Conservation (phyloP, 2,797 vertebrate species). For the Melanotaenia boesemani region DNA sequence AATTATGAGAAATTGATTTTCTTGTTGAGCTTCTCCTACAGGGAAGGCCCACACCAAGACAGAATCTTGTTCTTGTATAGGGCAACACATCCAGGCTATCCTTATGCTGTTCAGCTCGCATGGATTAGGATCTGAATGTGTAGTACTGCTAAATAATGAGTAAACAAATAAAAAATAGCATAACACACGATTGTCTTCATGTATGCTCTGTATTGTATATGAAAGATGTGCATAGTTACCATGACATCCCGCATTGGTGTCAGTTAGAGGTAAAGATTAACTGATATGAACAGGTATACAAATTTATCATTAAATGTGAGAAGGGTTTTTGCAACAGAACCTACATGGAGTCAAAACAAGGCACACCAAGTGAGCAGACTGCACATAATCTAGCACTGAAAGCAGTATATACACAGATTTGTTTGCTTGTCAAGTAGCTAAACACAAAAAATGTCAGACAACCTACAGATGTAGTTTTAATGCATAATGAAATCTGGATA, state of each 20-base stretch:
- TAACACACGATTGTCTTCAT: neutral
- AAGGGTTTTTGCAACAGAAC: too few species aligned
- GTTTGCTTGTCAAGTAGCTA: too few species aligned
- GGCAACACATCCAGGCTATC: slow-evolving; percentile 54
- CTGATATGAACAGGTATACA: neutral
- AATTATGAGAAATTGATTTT: slow-evolving; percentile 75
- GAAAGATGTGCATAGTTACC: neutral
- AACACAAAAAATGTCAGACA: too few species aligned
- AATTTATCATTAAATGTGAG: neutral
- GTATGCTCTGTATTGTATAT: neutral
- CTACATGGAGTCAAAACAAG: too few species aligned
- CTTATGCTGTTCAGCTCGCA: slow-evolving; percentile 42
- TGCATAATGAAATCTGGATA: too few species aligned
- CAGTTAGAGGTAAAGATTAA: neutral
- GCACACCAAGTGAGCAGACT: too few species aligned
- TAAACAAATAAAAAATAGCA: neutral
- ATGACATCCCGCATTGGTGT: neutral
- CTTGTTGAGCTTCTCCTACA: slow-evolving; percentile 52
- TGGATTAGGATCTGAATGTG: slow-evolving; percentile 59
- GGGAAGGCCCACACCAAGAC: slow-evolving; percentile 52
- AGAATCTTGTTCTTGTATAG: slow-evolving; percentile 44
- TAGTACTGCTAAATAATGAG: slow-evolving; percentile 37
- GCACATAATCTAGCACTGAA: too few species aligned
- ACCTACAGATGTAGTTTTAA: too few species aligned
- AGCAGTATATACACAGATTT: too few species aligned